phyloP scores from a whole-genome alignment of 2,797 vertebrate genomes.

The Tenualosa ilisha region DNA sequence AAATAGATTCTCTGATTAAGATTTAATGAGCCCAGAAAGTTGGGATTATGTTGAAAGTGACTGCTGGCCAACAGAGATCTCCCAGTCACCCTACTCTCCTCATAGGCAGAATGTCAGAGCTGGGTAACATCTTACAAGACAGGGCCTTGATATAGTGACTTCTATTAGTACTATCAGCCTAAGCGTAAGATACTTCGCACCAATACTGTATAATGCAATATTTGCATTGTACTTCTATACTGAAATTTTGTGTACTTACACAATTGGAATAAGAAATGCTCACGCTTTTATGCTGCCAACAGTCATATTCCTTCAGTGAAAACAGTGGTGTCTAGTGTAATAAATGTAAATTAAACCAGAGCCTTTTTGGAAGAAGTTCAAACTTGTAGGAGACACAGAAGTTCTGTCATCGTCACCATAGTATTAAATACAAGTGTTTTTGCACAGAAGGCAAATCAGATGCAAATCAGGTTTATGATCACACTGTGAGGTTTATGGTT shows the following conservation, averaged over 20 bases:
- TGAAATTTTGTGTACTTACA: background rate
- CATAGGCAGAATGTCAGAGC: background rate
- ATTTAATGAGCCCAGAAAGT: constrained; percentile 82
- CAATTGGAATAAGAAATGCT: background rate
- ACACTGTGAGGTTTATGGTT: too few relatives aligned
- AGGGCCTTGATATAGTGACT: background rate
- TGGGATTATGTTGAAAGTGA: constrained; percentile 73
- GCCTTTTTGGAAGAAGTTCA: background rate
- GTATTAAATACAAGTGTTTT: background rate
- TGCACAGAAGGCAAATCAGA: background rate
- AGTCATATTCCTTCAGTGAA: background rate
- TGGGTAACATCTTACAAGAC: background rate
- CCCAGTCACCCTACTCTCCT: background rate
- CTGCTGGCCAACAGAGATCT: constrained; percentile 60
- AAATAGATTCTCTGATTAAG: constrained; percentile 85
- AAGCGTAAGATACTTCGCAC: background rate
- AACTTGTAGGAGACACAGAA: background rate
- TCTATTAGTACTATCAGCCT: background rate
- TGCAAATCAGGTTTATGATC: background rate
- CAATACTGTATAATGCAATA: background rate
- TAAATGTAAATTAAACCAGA: background rate
- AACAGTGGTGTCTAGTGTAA: background rate
- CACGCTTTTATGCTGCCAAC: background rate
- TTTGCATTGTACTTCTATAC: background rate
- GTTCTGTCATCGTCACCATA: background rate